Base-by-base conservation (phyloP, 1,140 invertebrate genomes). In the Cydia strobilella region DNA sequence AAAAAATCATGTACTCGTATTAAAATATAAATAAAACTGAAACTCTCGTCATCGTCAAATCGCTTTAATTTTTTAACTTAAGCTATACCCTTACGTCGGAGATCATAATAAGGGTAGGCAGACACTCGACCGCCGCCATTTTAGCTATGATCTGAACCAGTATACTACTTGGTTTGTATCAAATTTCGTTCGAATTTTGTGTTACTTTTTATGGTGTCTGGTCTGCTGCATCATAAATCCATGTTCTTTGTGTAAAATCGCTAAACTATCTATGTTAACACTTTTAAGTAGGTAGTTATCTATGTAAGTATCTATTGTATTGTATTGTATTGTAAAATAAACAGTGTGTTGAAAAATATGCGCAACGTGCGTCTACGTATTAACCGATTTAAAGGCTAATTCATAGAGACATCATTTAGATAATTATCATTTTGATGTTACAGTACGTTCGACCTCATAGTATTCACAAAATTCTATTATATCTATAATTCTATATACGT, bases 101-200 rank as follows among this genome's bases (percentile, higher is more conserved):
- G 65, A 69, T 69, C 65, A 69, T 69, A 69, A 69, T 69, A 69
- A 69, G 65, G 65, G 65, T 69, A 69, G 65, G 65, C 65, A 69
- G 65, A 69, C 65, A 69, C 65, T 69, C 65, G 65, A 35, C 65
- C 65, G 65, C 25, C 65, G 27, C 65, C 65, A 69, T 69, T 69
- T 35, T n/a, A 69, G 65, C 31, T 69, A 69, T 69, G 65, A 69
- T 69, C 65, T 39, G 31, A 69, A 69, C 65, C n/a, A 69, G 65
- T 69, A 69, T 42, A 69, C 27, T n/a, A 69, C 65, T 69, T 69
- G 65, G n/a, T 20, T 69, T 69, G 35, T 69, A 69, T 69, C 65
- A 69, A 69, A 69, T 35, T 69, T 69, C 65, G 35, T 23, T 35
- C 1, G 65, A 69, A 69, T 69, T 42, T 69, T 69, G n/a, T 69